phyloP scores from a whole-genome alignment of 2,797 vertebrate species.

The Gymnopithys bicolor region DNA sequence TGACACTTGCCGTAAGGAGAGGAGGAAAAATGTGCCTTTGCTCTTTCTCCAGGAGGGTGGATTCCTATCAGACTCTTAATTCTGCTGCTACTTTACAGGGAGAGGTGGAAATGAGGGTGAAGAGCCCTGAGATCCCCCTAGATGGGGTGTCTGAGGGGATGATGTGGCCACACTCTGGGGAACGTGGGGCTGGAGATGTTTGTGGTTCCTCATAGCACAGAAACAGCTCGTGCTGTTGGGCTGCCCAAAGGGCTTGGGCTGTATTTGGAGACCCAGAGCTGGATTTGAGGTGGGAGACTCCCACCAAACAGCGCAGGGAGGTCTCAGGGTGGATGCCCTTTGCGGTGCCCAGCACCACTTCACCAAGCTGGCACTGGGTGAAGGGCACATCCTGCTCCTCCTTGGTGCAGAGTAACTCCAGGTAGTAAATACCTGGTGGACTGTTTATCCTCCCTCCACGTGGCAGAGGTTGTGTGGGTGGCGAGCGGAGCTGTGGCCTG shows the following conservation, averaged over 20 bases:
- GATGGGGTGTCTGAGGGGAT: neutral
- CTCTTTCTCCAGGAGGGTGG: neutral
- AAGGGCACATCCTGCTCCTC: neutral
- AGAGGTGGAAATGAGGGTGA: neutral
- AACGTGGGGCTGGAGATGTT: neutral
- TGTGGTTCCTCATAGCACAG: neutral
- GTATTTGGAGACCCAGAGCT: accelerated
- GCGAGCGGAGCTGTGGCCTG: neutral
- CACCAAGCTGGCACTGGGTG: neutral
- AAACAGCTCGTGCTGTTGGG: neutral
- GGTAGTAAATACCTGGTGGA: accelerated
- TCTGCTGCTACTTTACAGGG: neutral
- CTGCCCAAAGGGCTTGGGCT: accelerated
- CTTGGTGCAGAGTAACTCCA: neutral
- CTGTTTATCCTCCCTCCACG: neutral
- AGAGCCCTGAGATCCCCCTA: neutral
- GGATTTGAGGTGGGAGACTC: neutral
- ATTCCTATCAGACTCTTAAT: neutral
- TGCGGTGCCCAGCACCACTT: accelerated
- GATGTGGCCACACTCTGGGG: accelerated
- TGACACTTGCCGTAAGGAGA: accelerated
- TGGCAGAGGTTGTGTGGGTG: neutral
- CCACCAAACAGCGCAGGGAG: neutral
- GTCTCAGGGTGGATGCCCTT: accelerated
- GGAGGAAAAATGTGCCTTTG: neutral